Conservation (phyloP, 2,888 invertebrate genomes). For the Amorpha juglandis region DNA sequence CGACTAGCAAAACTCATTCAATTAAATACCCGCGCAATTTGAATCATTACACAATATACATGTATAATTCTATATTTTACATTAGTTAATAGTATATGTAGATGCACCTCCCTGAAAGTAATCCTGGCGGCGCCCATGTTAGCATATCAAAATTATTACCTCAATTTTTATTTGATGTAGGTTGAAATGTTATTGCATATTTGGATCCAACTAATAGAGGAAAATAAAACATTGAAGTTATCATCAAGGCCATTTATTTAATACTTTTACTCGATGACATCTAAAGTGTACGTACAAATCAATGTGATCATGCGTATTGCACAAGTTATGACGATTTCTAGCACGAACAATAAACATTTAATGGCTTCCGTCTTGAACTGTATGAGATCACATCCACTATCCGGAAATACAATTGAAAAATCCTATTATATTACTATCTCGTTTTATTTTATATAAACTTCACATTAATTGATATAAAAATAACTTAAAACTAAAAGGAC, state of each 20-base stretch:
- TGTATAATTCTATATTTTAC: too few species aligned
- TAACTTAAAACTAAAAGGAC: constrained; percentile 71
- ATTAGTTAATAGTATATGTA: too few species aligned
- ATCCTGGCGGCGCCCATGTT: too few species aligned
- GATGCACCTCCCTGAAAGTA: too few species aligned
- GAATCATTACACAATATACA: too few species aligned
- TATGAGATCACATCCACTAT: constrained; percentile 75
- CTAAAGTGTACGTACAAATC: constrained; percentile 56
- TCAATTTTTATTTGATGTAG: too few species aligned
- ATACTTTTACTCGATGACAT: constrained; percentile 68
- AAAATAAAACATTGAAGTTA: constrained; percentile 47
- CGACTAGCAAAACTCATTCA: too few species aligned
- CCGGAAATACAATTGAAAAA: constrained; percentile 63
- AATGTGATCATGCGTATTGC: constrained; percentile 72
- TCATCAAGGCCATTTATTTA: constrained; percentile 79
- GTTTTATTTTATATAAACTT: constrained; percentile 66
- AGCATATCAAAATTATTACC: too few species aligned
- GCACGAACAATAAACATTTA: constrained; percentile 31
- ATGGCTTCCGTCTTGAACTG: constrained; percentile 53
- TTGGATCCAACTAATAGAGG: neutral
- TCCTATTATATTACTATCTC: constrained; percentile 52
- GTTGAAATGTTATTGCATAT: too few species aligned
- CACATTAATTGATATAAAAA: constrained; percentile 79
- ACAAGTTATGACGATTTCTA: constrained; percentile 49
- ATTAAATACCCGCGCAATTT: too few species aligned